phyloP scores from a whole-genome alignment of 2,888 invertebrate species.

The Harmothoe impar region DNA sequence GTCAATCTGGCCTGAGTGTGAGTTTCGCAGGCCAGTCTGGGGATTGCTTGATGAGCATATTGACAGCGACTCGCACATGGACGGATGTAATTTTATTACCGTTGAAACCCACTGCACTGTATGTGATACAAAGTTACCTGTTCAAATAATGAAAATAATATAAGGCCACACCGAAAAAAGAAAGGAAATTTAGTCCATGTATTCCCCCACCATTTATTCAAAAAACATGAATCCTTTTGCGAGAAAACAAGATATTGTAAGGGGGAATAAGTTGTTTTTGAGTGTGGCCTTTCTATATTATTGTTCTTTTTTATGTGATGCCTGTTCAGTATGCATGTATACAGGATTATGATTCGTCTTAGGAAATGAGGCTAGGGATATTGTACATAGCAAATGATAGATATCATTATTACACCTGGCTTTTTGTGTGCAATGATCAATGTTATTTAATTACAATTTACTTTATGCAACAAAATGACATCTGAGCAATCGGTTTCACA shows the following conservation, averaged over 20 bases:
- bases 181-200: no score
- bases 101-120: slow-evolving; percentile 17
- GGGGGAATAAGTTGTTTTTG: no score
- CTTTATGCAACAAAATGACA: neutral
- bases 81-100: slow-evolving; percentile 35
- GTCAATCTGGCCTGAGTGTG: neutral
- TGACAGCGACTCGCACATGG: neutral
- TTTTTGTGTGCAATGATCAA: slow-evolving; percentile 46
- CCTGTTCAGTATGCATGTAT: neutral
- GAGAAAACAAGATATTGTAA: no score
- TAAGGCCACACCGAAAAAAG: no score
- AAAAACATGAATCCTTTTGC: no score
- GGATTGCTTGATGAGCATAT: neutral
- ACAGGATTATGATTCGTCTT: slow-evolving; percentile 8
- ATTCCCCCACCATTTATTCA: no score
- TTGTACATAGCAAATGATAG: neutral
- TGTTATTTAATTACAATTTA: slow-evolving; percentile 8
- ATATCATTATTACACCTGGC: slow-evolving; percentile 4
- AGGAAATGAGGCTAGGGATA: neutral
- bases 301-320: neutral
- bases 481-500: neutral
- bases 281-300: no score
- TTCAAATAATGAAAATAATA: neutral
- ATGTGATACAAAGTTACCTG: slow-evolving; percentile 40
- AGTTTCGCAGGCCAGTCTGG: neutral